Conservation (phyloP, 2,888 invertebrate genomes). For the Dryocosmus kuriphilus region DNA sequence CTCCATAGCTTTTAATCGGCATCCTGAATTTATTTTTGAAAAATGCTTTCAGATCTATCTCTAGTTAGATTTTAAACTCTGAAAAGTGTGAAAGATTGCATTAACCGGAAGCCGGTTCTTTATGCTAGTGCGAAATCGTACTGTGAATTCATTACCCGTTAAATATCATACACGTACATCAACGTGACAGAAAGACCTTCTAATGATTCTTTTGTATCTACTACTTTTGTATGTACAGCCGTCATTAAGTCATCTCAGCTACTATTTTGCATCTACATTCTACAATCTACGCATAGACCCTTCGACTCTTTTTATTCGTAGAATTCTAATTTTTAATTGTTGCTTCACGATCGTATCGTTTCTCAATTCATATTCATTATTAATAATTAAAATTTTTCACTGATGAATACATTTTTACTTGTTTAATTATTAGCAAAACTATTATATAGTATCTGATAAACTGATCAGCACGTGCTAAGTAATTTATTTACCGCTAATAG, state of each 20-base stretch:
- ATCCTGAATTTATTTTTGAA: background rate
- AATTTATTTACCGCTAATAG: background rate
- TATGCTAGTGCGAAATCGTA: background rate
- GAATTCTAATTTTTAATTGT: background rate
- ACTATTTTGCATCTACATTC: too few relatives aligned
- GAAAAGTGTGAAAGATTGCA: background rate
- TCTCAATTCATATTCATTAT: too few relatives aligned
- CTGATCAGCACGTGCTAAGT: too few relatives aligned
- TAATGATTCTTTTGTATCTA: background rate
- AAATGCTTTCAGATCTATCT: background rate
- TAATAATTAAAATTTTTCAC: too few relatives aligned
- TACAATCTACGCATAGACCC: too few relatives aligned
- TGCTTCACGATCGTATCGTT: too few relatives aligned
- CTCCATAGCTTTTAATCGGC: too few relatives aligned
- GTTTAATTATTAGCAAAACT: too few relatives aligned
- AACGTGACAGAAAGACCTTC: background rate
- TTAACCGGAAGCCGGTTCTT: background rate
- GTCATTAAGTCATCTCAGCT: background rate
- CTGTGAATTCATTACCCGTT: background rate
- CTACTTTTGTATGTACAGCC: too few relatives aligned
- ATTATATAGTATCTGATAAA: too few relatives aligned
- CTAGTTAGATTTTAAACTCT: background rate
- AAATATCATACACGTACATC: constrained; percentile 5
- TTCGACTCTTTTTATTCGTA: background rate
- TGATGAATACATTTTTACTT: too few relatives aligned